Evolutionary conservation across 2,797 vertebrate genomes (phyloP).

Genomic region (Serranus cabrilla): DNA sequence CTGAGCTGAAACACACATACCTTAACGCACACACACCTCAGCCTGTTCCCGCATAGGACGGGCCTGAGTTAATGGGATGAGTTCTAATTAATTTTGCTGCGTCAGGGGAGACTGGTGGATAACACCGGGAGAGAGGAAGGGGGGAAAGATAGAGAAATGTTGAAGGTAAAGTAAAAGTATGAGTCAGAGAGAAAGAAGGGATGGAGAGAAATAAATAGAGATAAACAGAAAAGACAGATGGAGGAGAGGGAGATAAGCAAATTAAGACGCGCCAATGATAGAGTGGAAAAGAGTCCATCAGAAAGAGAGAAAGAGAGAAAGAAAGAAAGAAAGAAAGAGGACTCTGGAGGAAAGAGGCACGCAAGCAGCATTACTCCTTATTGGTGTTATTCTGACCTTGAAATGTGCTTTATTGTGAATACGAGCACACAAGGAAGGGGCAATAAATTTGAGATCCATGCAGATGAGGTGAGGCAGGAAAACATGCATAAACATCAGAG

Average conservation of each 20-base stretch:
- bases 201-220: constrained; percentile 5
- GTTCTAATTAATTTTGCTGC: constrained; percentile 69
- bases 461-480: constrained; percentile 13
- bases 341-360: constrained; percentile 7
- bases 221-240: background rate
- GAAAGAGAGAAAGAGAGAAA: background rate
- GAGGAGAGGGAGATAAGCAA: constrained; percentile 10
- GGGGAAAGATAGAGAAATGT: background rate
- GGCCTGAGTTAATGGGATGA: constrained; percentile 63
- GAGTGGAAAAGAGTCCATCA: constrained; percentile 10
- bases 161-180: constrained; percentile 8
- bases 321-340: background rate
- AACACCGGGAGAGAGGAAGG: constrained; percentile 8
- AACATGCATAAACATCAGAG: constrained; percentile 7
- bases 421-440: background rate
- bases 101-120: constrained; percentile 48
- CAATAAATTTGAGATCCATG: constrained; percentile 20
- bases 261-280: constrained; percentile 20
- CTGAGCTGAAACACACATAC: constrained; percentile 22
- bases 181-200: constrained; percentile 13
- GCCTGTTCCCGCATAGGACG: constrained; percentile 34
- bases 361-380: background rate
- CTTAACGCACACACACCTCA: constrained; percentile 19
- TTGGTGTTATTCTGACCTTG: constrained; percentile 36
- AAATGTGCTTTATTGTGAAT: constrained; percentile 20